Conservation (phyloP, 2,797 vertebrate genomes). For the Chelonia mydas region DNA sequence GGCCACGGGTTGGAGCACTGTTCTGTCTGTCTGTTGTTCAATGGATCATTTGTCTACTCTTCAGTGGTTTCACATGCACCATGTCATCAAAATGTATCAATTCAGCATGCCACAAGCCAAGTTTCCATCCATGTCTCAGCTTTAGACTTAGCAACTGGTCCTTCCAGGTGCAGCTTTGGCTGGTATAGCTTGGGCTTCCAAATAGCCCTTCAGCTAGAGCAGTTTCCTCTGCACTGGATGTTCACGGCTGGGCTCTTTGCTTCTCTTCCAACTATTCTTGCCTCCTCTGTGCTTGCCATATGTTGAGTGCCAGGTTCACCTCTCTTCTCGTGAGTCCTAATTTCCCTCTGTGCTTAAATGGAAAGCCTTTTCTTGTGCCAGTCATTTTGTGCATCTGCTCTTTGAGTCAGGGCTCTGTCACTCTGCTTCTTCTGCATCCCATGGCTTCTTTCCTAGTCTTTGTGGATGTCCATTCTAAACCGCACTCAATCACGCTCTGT, state of each 20-base stretch:
- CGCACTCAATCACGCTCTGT: background rate
- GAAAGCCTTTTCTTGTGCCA: accelerated
- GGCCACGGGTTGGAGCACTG: background rate
- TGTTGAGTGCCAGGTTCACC: background rate
- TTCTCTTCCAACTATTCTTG: background rate
- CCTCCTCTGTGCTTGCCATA: background rate
- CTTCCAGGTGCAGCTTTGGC: background rate
- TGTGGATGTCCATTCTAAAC: background rate
- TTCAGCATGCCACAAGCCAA: background rate
- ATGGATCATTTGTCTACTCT: background rate
- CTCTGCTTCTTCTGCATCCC: background rate
- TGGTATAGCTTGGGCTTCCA: background rate
- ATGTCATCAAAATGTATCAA: background rate
- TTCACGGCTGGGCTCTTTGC: background rate
- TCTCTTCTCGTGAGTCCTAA: background rate
- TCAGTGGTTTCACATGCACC: accelerated
- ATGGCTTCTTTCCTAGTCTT: background rate
- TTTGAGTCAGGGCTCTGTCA: background rate
- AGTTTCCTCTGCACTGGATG: background rate
- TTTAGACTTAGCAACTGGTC: background rate
- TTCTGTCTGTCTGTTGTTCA: background rate
- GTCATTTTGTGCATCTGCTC: background rate
- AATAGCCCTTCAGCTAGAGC: background rate
- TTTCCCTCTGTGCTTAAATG: background rate
- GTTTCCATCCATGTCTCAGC: background rate